A percentile compares a stretch with the other conserved stretches of the same genome.
phyloP scores from a whole-genome alignment of 2,888 invertebrate genomes.

The Standfussiana lucernea region DNA sequence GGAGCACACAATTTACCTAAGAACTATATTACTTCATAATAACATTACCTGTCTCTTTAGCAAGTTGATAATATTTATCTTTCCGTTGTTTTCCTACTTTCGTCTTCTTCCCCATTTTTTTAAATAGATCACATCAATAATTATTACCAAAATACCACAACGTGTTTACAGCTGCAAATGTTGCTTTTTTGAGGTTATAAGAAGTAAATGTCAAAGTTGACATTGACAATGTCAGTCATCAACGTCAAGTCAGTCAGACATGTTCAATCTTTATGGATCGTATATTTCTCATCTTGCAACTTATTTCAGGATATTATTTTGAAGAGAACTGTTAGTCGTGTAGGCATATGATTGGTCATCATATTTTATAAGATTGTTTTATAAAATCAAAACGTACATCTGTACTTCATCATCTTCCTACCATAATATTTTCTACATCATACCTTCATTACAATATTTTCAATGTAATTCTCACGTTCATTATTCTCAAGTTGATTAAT shows the following conservation, averaged over 20 bases:
- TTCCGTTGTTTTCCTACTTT: slow-evolving; percentile 99
- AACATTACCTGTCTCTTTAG: slow-evolving; percentile 98
- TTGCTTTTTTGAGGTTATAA: slow-evolving; percentile 46
- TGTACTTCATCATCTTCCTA: background rate
- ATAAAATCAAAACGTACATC: background rate
- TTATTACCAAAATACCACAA: slow-evolving; percentile 26
- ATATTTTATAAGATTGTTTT: background rate
- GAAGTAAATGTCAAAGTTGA: background rate
- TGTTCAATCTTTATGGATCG: background rate
- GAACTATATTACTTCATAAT: background rate
- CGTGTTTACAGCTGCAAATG: slow-evolving; percentile 40
- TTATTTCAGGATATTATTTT: background rate
- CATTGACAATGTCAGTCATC: background rate
- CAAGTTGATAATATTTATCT: slow-evolving; percentile 99
- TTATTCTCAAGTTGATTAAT: too few species aligned
- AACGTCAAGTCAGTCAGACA: background rate
- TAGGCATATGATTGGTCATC: slow-evolving; percentile 7
- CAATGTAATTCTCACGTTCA: background rate
- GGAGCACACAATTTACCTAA: background rate
- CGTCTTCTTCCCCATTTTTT: slow-evolving; percentile 97
- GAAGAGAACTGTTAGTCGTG: background rate
- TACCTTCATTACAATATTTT: too few species aligned
- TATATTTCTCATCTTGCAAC: slow-evolving; percentile 14
- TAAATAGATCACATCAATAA: slow-evolving; percentile 26
- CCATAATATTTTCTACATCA: background rate